These are phyloP conservation scores for Phyto melanocephala DNA, from an alignment of 2,888 invertebrate genomes.

Conservation along the genomic window DNA sequence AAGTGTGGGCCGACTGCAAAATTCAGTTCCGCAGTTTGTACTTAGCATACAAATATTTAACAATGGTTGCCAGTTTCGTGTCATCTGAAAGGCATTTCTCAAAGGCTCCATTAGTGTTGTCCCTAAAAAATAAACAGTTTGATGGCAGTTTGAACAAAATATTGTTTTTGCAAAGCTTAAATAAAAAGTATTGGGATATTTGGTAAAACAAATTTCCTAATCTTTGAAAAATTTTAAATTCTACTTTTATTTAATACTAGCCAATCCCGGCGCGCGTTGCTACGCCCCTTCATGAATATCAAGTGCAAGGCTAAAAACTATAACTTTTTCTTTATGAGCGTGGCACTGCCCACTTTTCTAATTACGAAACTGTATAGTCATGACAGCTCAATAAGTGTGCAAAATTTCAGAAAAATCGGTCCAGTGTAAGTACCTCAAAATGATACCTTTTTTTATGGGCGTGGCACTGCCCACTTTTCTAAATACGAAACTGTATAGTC, in stretches of 20 bases:
- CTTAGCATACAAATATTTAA: conserved; percentile 50
- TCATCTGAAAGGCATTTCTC: conserved; percentile 51
- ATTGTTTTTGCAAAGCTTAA: neutral
- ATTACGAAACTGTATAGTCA: too few relatives aligned
- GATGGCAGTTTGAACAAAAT: neutral
- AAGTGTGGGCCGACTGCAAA: conserved; percentile 47
- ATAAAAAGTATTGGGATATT: neutral
- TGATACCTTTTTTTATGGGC: too few relatives aligned
- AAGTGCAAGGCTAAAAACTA: too few relatives aligned
- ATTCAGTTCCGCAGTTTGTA: conserved; percentile 47
- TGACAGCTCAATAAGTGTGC: too few relatives aligned
- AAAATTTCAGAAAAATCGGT: too few relatives aligned
- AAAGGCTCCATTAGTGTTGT: conserved; percentile 45
- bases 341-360: too few relatives aligned
- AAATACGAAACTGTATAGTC: too few relatives aligned
- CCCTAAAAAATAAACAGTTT: conserved; percentile 33
- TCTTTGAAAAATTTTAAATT: neutral
- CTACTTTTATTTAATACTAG: neutral
- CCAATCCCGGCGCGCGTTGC: too few relatives aligned
- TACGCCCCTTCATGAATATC: too few relatives aligned
- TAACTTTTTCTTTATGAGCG: too few relatives aligned
- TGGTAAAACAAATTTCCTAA: neutral
- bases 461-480: too few relatives aligned
- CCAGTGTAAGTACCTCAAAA: too few relatives aligned
- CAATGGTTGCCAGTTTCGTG: conserved; percentile 28